Base-by-base conservation (phyloP, 2,113 vertebrate genomes). In the Erythrocebus patas region DNA sequence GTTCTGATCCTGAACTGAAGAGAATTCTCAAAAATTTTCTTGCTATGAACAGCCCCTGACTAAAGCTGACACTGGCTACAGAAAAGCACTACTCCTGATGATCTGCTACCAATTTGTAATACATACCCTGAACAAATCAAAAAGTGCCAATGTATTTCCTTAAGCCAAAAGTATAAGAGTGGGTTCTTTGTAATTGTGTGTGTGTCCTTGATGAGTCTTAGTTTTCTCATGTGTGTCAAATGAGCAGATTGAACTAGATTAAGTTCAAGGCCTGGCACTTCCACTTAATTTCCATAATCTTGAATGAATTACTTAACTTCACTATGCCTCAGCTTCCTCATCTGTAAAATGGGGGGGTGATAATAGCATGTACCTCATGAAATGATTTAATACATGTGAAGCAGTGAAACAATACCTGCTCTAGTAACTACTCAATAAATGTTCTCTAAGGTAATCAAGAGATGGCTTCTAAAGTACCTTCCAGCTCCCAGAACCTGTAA, bases 1-100 rank as follows among this genome's bases (percentile, higher is more conserved):
- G 78, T 75, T 75, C 57, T 86, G 32, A 90, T 83, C 94, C 27
- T 48, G 10, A 97, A 93, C 23, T 70, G 30, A 94, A 94, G n/a
- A 94, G 27, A 83, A 91, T 89, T 96, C 52, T 82, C 80, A 38
- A 57, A 83, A 66, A 9, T 35, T 81, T 82, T 81, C 17, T 73
- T 85, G 45, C 32, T 84, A 52, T 76, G 72, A 87, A 66, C 48
- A 43, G 84, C 22, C 89, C 50, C 35, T 89, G 25, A 78, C 43
- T 18, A 84, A 92, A 8, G 16, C n/a, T 86, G 48, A 76, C 27
- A 55, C 5, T 57, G 32, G 25, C 57, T 84, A 11, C n/a, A 50
- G 20, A 66, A 81, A 57, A 55, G 40, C 23, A 80, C 38, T 59
- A n/a, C 40, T 88, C 93, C 66, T 80, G 48, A 73, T 11, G 1